phyloP scores from a whole-genome alignment of 2,888 invertebrate species.

The Heterodera filipjevi region DNA sequence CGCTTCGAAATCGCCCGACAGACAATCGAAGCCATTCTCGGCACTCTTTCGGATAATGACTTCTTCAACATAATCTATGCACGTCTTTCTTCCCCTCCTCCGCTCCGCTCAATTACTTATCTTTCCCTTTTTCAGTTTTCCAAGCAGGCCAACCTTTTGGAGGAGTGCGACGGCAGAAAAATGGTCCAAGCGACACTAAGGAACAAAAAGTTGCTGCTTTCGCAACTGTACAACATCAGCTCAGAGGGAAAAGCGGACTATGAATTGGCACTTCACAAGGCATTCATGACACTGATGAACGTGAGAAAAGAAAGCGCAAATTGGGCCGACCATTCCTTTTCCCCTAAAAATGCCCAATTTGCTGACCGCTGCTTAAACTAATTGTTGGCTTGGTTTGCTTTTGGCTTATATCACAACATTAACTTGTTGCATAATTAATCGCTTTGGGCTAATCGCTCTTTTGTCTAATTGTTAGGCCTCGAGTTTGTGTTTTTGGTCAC shows the following conservation, averaged over 20 bases:
- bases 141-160: slow-evolving; percentile 70
- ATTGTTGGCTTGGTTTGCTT: too few relatives aligned
- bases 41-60: slow-evolving; percentile 95
- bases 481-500: too few relatives aligned
- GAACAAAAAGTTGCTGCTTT: slow-evolving; percentile 66
- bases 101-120: neutral
- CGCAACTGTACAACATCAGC: slow-evolving; percentile 72
- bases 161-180: slow-evolving; percentile 78
- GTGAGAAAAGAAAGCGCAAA: slow-evolving; percentile 68
- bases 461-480: too few relatives aligned
- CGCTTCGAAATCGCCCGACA: slow-evolving; percentile 85
- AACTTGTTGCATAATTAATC: too few relatives aligned
- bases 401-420: too few relatives aligned
- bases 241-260: slow-evolving; percentile 84
- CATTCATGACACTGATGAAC: slow-evolving; percentile 78
- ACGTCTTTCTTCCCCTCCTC: neutral
- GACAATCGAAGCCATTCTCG: slow-evolving; percentile 84
- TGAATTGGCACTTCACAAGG: slow-evolving; percentile 79
- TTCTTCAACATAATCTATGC: slow-evolving; percentile 80
- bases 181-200: slow-evolving; percentile 78
- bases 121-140: slow-evolving; percentile 71
- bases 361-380: neutral
- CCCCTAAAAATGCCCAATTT: neutral
- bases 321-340: too few relatives aligned
- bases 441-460: too few relatives aligned